These are phyloP conservation scores for Brachionus asplanchnoidis DNA, from an alignment of 1,140 invertebrate genomes.

Conservation along the genomic window DNA sequence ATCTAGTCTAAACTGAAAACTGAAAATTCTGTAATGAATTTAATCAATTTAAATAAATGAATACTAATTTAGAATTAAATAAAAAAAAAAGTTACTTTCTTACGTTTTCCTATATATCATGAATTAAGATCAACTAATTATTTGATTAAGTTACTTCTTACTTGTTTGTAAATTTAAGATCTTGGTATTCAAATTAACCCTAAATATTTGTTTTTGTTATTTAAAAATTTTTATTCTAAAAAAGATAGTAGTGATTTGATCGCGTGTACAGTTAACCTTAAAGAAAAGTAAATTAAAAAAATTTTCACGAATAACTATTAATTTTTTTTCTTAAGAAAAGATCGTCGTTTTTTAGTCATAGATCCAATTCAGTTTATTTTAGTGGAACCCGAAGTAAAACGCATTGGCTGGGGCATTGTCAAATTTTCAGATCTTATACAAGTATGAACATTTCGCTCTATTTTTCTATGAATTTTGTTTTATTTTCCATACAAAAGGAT, in stretches of 20 bases:
- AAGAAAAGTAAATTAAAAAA: slow-evolving; percentile 67
- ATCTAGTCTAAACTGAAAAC: too few species aligned
- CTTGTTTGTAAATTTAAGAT: not conserved
- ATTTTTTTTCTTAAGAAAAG: slow-evolving; percentile 60
- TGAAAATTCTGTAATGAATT: too few species aligned
- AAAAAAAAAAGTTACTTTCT: too few species aligned
- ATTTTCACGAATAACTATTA: not conserved
- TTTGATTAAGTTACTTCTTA: too few species aligned
- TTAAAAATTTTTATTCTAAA: not conserved
- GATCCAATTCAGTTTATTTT: slow-evolving; percentile 88
- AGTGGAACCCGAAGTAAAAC: slow-evolving; percentile 86
- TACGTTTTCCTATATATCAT: not conserved
- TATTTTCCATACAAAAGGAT: slow-evolving; percentile 56
- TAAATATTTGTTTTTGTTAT: not conserved
- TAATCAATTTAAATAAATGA: too few species aligned
- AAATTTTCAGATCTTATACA: slow-evolving; percentile 74
- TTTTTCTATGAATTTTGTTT: too few species aligned
- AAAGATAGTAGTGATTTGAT: slow-evolving; percentile 93
- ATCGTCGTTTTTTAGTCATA: slow-evolving; percentile 85
- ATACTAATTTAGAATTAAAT: too few species aligned
- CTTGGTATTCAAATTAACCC: not conserved
- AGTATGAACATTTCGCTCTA: slow-evolving; percentile 47
- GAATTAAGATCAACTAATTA: too few species aligned
- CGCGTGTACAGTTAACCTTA: slow-evolving; percentile 82
- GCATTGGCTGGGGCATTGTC: slow-evolving; percentile 90